Evolutionary conservation across 30 jellyfish, hydroid and myxozoan genomes (phyloP), one percentile per base, ranked within the genome.

Genomic region (Pseudorhiza aurosa): DNA sequence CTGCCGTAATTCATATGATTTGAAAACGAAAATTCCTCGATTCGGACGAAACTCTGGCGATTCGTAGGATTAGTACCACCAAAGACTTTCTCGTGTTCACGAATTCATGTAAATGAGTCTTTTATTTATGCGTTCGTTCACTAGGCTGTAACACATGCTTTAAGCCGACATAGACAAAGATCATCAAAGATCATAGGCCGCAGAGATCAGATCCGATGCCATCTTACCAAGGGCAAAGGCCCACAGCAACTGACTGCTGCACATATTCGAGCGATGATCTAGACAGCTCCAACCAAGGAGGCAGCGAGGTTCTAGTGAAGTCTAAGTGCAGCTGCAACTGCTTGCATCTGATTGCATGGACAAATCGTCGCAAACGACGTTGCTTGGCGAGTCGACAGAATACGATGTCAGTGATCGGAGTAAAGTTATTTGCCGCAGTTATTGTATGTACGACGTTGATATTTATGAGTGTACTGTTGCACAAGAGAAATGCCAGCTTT

Each of bases 181-280:
- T 29, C 82, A 68, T 28, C 83, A 70, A 70, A 51, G 60, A 33
- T 29, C 82, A 68, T 28, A 70, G 68, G 25, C 69, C 83, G 71
- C 83, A 70, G 39, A 55, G 68, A 45, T 45, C 68, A 44, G 27
- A 70, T 51, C 29, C 68, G 14, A 57, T 44, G 83, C 59, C 77
- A 58, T 64, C 32, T 58, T 14, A 35, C 15, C 55, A 35, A 33
- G 77, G 77, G 30, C 77, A 32, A 35, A 5, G 4, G n/a, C n/a
- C n/a, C 19, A 14, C 59, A 33, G 0, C 17, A 21, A 2, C n/a
- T 15, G 30, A 31, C 55, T 31, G 36, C 19, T 12, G 77, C 49
- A 58, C 57, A 64, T 35, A 33, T 64, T 27, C 60, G 18, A 64
- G 21, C 39, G 59, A 64, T 33, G 77, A 64, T 35, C 36, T 64